Evolutionary conservation across 2,797 vertebrate species (phyloP), one percentile per base, ranked within the genome.

Genomic region (Silurus aristotelis): DNA sequence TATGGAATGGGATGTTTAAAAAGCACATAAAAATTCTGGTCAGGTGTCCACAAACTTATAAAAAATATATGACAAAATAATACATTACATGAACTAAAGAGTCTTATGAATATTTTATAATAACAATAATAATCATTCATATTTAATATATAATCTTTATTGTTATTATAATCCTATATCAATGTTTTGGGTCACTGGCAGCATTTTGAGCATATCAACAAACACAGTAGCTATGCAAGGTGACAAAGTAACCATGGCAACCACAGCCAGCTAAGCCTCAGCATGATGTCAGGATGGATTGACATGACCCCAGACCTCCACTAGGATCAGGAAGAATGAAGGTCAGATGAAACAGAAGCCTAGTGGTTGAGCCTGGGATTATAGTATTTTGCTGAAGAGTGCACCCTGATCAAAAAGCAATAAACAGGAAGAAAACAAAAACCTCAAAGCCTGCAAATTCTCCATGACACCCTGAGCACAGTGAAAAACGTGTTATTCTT

Each of bases 221-320:
- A 66, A 80, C n/a, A 52, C 31, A 56, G 48, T 86, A 86, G 63
- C 80, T 70, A 86, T 63, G 55, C 15, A 52, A 58, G 78, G 55
- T 58, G 83, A 71, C 66, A 56, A 56, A 77, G 81, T 89, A 76
- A 85, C 89, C 89, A 88, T 89, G 72, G 89, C 52, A 87, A 87
- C 60, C 15, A 14, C 72, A 77, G 67, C 38, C 76, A 31, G 72
- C 38, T 56, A 80, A 80, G 73, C 86, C 81, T 25, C 38, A 22
- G 48, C 56, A 25, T 82, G 78, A 82, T 66, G 70, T 77, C 66
- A 83, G 76, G 67, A 84, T 13, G 70, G 86, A 87, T 20, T 80
- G 46, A 48, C 75, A 58, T 82, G 81, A 86, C 82, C 66, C 1
- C 17, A 8, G 68, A 48, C 31, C 77, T 83, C 52, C 31, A 46